Evolutionary conservation across 2,113 vertebrate species (phyloP).

Genomic region (Pithys albifrons): DNA sequence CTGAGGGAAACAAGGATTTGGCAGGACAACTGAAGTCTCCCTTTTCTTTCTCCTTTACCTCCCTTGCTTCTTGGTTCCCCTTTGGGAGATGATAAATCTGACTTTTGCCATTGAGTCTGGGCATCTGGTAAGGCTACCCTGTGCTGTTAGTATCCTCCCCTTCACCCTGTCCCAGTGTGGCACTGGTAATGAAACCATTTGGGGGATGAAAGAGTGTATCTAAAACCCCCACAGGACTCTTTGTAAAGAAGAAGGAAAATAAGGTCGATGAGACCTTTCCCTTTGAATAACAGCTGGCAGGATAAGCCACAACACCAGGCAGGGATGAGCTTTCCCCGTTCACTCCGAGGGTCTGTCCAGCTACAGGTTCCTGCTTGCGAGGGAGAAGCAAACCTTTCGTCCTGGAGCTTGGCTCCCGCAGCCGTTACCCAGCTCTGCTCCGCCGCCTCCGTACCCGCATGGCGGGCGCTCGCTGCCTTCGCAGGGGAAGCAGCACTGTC

Average conservation of each 20-base stretch:
- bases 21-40: conserved; percentile 1
- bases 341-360: neutral
- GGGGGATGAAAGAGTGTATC: neutral
- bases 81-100: conserved; percentile 45
- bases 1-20: neutral
- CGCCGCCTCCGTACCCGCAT: neutral
- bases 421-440: neutral
- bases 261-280: conserved; percentile 20
- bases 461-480: neutral
- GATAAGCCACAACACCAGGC: conserved; percentile 7
- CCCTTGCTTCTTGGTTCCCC: neutral
- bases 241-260: neutral
- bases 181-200: neutral
- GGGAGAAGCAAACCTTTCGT: neutral
- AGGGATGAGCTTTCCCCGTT: neutral
- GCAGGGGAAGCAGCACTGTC: neutral
- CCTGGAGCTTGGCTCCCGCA: neutral
- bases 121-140: neutral
- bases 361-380: neutral
- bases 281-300: neutral
- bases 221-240: neutral
- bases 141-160: neutral
- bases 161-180: conserved; percentile 16
- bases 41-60: neutral
- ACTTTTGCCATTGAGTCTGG: neutral